Percentiles rank a stretch among this genome's conserved stretches.
These are phyloP conservation scores for Gephyroberyx darwinii DNA, from an alignment of 2,797 vertebrate genomes.

Conservation along the genomic window DNA sequence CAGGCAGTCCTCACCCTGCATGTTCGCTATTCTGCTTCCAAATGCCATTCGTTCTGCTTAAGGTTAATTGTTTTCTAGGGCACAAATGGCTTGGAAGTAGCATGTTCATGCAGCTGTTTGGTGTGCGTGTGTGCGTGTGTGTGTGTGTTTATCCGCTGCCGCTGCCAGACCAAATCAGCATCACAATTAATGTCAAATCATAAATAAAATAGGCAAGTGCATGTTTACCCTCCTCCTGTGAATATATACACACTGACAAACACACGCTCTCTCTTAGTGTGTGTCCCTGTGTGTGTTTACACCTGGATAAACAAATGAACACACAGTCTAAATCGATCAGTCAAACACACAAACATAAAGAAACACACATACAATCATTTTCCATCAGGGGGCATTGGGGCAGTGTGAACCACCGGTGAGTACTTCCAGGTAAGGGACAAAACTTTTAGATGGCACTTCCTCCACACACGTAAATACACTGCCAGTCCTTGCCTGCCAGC, in stretches of 20 bases:
- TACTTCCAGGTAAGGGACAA: background rate
- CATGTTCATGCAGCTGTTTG: slow-evolving; percentile 61
- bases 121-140: slow-evolving; percentile 15
- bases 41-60: slow-evolving; percentile 59
- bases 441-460: background rate
- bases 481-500: background rate
- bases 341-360: background rate
- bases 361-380: background rate
- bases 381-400: background rate
- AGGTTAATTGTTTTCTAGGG: slow-evolving; percentile 70
- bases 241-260: slow-evolving; percentile 25
- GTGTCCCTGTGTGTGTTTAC: slow-evolving; percentile 26
- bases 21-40: slow-evolving; percentile 27
- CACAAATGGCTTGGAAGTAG: slow-evolving; percentile 55
- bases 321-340: slow-evolving; percentile 40
- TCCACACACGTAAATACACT: background rate
- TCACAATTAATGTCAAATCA: slow-evolving; percentile 60
- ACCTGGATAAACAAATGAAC: slow-evolving; percentile 48
- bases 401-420: background rate
- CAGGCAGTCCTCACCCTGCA: slow-evolving; percentile 46
- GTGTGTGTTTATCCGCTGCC: background rate
- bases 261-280: slow-evolving; percentile 6
- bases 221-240: slow-evolving; percentile 47
- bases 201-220: slow-evolving; percentile 49
- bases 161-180: slow-evolving; percentile 52